Percentiles rank a stretch among this genome's conserved stretches.
phyloP scores from a whole-genome alignment of 2,888 invertebrate genomes.

The Camponotus fellah region DNA sequence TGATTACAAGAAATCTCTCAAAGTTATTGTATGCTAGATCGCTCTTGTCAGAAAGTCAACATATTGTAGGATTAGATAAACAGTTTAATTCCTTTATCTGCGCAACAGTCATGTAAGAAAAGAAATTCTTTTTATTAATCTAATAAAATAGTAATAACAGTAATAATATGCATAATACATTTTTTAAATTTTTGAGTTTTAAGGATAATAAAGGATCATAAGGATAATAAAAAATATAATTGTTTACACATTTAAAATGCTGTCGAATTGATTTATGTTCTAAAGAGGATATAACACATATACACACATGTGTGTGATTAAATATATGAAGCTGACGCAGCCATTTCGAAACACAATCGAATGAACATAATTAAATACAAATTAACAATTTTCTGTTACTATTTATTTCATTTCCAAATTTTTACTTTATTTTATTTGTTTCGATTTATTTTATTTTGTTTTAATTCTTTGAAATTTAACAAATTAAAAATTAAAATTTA shows the following conservation, averaged over 20 bases:
- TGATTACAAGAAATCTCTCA: not conserved
- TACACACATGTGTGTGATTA: too few species aligned
- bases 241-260: slow-evolving; percentile 22
- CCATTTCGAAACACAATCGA: too few species aligned
- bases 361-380: too few species aligned
- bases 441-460: too few species aligned
- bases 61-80: not conserved
- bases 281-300: not conserved
- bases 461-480: too few species aligned
- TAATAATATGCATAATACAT: not conserved
- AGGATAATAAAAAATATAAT: not conserved
- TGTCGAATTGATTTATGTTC: not conserved
- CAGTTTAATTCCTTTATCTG: not conserved
- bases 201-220: too few species aligned
- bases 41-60: not conserved
- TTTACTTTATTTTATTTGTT: too few species aligned
- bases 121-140: not conserved
- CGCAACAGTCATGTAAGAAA: not conserved
- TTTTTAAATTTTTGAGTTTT: too few species aligned
- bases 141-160: not conserved
- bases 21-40: not conserved
- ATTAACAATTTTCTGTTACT: too few species aligned
- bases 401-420: too few species aligned
- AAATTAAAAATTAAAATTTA: too few species aligned
- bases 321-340: too few species aligned